These are phyloP conservation scores for Agonopterix arenella DNA, from an alignment of 2,888 invertebrate species.

Conservation along the genomic window DNA sequence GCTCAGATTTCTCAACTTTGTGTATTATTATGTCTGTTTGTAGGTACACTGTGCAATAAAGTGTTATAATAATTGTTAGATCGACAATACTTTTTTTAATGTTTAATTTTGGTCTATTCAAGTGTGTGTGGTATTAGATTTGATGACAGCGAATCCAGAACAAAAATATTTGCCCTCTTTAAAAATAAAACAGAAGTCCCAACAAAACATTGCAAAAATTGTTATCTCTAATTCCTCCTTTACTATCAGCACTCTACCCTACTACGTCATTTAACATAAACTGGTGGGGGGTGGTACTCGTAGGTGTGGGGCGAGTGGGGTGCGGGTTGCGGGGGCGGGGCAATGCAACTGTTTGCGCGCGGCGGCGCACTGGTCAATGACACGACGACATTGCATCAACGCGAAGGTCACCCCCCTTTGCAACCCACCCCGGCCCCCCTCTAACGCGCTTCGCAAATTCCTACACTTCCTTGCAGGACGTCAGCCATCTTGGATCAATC, in stretches of 20 bases:
- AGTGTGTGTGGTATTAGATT: too few relatives aligned
- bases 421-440: conserved; percentile 33
- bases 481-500: conserved; percentile 64
- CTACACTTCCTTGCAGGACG: conserved; percentile 48
- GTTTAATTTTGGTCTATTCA: too few relatives aligned
- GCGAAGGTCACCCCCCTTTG: conserved; percentile 60
- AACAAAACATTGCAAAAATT: neutral
- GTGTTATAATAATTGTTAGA: too few relatives aligned
- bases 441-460: conserved; percentile 42
- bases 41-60: too few relatives aligned
- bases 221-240: too few relatives aligned
- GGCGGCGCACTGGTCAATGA: conserved; percentile 64
- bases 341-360: conserved; percentile 45
- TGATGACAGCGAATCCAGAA: neutral
- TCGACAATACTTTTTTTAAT: too few relatives aligned
- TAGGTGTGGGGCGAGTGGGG: conserved; percentile 16
- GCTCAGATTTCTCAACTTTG: too few relatives aligned
- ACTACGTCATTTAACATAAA: neutral
- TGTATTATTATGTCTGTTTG: too few relatives aligned
- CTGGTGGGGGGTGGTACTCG: conserved; percentile 13
- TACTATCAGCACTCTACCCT: too few relatives aligned
- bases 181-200: neutral
- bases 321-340: conserved; percentile 28
- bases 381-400: conserved; percentile 75
- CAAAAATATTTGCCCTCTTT: neutral